These are phyloP conservation scores for Austrofundulus limnaeus DNA, from an alignment of 2,113 vertebrate species.

Conservation along the genomic window DNA sequence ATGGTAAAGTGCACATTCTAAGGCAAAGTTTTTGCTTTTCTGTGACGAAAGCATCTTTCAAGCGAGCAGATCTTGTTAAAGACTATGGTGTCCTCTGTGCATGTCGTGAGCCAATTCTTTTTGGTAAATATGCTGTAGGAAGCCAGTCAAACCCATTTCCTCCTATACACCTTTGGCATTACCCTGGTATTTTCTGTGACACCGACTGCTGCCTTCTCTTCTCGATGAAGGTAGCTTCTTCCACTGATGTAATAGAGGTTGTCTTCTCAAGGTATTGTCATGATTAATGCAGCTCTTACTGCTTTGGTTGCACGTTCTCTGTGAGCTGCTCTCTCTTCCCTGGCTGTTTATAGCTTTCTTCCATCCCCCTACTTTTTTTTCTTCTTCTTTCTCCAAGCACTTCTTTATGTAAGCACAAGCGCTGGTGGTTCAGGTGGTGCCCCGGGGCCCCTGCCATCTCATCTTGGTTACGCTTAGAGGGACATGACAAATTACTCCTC, in stretches of 20 bases:
- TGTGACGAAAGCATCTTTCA: constrained; percentile 41
- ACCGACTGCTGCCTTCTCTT: constrained; percentile 46
- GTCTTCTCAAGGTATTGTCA: constrained; percentile 73
- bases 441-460: constrained; percentile 65
- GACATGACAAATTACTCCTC: constrained; percentile 74
- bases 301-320: constrained; percentile 38
- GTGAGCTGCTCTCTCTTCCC: constrained; percentile 52
- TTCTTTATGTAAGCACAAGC: constrained; percentile 65
- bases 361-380: constrained; percentile 21
- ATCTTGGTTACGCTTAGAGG: constrained; percentile 68
- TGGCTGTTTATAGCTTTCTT: constrained; percentile 38
- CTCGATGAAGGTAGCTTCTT: constrained; percentile 40
- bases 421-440: constrained; percentile 67
- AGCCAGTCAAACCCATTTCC: constrained; percentile 46
- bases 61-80: constrained; percentile 42
- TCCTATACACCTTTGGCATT: constrained; percentile 45
- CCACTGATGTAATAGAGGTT: constrained; percentile 63
- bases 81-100: constrained; percentile 33
- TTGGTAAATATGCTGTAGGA: constrained; percentile 53
- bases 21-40: constrained; percentile 37
- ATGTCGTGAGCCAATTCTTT: constrained; percentile 48
- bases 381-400: constrained; percentile 18
- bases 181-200: constrained; percentile 38
- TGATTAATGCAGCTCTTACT: constrained; percentile 73
- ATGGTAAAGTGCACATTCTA: constrained; percentile 25